A percentile compares a stretch with the other conserved stretches of the same genome.
Evolutionary conservation across 2,113 vertebrate species (phyloP).

Genomic region (Microcebus jonahi): DNA sequence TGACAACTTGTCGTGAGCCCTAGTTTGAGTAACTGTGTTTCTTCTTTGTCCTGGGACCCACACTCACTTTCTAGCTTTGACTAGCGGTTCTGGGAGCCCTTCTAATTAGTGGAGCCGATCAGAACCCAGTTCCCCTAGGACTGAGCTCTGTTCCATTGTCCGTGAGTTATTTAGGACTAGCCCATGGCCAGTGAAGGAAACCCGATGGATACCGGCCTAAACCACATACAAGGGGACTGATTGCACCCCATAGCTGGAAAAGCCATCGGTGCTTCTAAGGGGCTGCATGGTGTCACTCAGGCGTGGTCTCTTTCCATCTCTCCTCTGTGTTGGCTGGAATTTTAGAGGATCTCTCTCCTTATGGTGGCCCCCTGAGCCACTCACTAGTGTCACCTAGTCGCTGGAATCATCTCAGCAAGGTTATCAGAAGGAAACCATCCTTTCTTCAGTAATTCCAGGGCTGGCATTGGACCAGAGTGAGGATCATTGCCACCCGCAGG

Average conservation of each 20-base stretch:
- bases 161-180: background rate
- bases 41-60: background rate
- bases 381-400: too few relatives aligned
- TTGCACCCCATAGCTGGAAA: too few relatives aligned
- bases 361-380: background rate
- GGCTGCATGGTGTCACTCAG: fast-evolving
- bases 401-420: background rate
- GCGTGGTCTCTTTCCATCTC: background rate
- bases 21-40: background rate
- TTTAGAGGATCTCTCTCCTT: background rate
- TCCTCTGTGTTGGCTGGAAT: background rate
- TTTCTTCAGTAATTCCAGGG: background rate
- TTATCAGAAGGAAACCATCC: background rate
- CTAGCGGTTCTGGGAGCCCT: background rate
- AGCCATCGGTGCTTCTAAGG: fast-evolving
- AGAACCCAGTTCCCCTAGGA: background rate
- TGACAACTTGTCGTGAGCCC: too few relatives aligned
- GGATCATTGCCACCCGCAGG: background rate
- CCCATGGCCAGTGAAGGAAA: background rate
- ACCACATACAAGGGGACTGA: background rate
- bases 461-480: background rate
- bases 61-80: background rate
- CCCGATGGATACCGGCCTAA: background rate
- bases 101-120: background rate
- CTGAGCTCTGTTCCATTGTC: background rate